Percentiles rank a stretch among this genome's conserved stretches.
Conservation (phyloP, 2,113 vertebrate genomes). For the Eublepharis macularius region DNA sequence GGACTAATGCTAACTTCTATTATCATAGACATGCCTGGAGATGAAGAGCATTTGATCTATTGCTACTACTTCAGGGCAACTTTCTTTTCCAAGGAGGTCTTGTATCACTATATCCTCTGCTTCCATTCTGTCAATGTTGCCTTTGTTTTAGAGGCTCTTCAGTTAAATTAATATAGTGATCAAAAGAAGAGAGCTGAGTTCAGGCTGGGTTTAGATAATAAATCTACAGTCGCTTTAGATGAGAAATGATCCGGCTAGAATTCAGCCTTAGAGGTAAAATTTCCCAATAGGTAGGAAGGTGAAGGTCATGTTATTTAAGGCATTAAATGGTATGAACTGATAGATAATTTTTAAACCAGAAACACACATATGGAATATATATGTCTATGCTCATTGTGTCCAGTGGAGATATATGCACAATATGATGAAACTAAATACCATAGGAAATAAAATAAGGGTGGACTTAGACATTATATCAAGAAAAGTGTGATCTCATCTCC, state of each 20-base stretch:
- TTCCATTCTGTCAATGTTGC: conserved; percentile 53
- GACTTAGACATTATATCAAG: neutral
- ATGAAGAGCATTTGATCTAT: conserved; percentile 46
- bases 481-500: neutral
- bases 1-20: conserved; percentile 46
- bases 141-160: conserved; percentile 61
- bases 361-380: neutral
- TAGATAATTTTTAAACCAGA: neutral
- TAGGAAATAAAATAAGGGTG: conserved; percentile 10
- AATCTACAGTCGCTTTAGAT: conserved; percentile 35
- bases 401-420: neutral
- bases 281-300: conserved; percentile 39
- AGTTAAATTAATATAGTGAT: conserved; percentile 63
- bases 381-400: neutral
- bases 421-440: neutral
- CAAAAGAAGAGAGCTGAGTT: conserved; percentile 52
- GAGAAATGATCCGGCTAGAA: conserved; percentile 41
- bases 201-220: conserved; percentile 23
- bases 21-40: conserved; percentile 53
- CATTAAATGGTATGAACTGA: neutral
- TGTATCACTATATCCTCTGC: conserved; percentile 44
- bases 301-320: conserved; percentile 34
- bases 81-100: conserved; percentile 46
- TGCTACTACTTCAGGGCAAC: conserved; percentile 57
- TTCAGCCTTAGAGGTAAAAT: conserved; percentile 37